These are phyloP conservation scores for Montipora capitata DNA, from an alignment of 92 coral and sea anemone species.

Conservation along the genomic window DNA sequence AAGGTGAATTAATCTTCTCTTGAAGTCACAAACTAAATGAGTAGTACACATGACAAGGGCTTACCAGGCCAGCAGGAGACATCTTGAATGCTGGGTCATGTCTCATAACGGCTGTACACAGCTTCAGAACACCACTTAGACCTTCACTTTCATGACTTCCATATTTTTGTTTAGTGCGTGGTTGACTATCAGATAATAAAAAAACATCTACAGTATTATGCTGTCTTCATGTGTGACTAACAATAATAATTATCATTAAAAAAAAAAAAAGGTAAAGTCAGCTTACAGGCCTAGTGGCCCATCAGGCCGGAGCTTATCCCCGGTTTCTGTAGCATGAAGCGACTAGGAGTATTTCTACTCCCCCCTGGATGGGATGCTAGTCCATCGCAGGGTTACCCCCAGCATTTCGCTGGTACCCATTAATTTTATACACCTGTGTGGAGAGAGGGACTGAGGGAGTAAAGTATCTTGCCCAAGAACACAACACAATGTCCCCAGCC, in stretches of 20 bases:
- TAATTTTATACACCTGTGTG: too few relatives aligned
- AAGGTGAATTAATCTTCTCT: neutral
- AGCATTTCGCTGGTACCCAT: too few relatives aligned
- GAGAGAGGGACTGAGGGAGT: too few relatives aligned
- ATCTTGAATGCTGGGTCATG: constrained; percentile 95
- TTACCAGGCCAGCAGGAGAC: constrained; percentile 91
- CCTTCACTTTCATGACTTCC: constrained; percentile 93
- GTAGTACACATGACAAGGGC: constrained; percentile 18
- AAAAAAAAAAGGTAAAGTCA: too few relatives aligned
- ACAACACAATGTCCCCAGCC: too few relatives aligned
- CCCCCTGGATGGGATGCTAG: too few relatives aligned
- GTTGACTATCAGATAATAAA: constrained; percentile 3
- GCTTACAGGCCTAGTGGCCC: too few relatives aligned
- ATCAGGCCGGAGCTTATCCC: too few relatives aligned
- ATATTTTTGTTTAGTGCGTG: constrained; percentile 72
- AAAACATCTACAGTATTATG: neutral
- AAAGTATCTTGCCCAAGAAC: too few relatives aligned
- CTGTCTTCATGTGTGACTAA: neutral
- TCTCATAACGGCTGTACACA: constrained; percentile 98
- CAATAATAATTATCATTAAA: neutral
- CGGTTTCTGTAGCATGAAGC: too few relatives aligned
- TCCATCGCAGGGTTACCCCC: too few relatives aligned
- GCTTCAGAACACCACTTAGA: constrained; percentile 91
- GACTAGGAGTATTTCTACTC: too few relatives aligned
- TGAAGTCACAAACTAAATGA: neutral